phyloP scores from a whole-genome alignment of 2,888 invertebrate genomes.

The Caenorhabditis afra region DNA sequence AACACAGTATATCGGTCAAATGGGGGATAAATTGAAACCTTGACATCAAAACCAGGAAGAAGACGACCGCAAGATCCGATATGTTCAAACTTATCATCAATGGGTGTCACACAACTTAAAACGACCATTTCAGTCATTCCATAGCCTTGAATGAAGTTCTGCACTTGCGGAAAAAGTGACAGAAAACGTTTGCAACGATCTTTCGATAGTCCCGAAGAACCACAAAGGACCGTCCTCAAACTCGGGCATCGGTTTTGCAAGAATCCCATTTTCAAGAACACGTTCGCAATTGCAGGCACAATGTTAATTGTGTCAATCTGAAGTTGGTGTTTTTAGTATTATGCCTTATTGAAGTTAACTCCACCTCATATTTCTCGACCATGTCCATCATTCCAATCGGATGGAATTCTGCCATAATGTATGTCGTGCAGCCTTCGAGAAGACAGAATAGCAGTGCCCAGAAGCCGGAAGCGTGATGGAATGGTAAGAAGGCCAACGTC shows the following conservation, averaged over 20 bases:
- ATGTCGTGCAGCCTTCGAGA: conserved; percentile 73
- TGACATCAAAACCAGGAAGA: conserved; percentile 71
- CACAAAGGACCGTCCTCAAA: conserved; percentile 70
- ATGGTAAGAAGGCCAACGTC: conserved; percentile 76
- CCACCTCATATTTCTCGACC: conserved; percentile 72
- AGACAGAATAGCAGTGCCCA: conserved; percentile 76
- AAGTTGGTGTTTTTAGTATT: too few relatives aligned
- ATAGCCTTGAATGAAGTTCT: conserved; percentile 76
- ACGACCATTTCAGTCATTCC: conserved; percentile 76
- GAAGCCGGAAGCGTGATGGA: conserved; percentile 77
- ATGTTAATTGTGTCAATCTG: conserved; percentile 72
- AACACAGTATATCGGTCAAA: too few relatives aligned
- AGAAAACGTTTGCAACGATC: conserved; percentile 67
- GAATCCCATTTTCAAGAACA: conserved; percentile 45
- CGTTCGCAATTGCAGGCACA: conserved; percentile 71
- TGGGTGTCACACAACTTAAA: conserved; percentile 69
- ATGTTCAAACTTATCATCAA: conserved; percentile 49
- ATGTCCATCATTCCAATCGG: conserved; percentile 70
- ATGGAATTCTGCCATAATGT: conserved; percentile 73
- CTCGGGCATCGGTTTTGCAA: conserved; percentile 45
- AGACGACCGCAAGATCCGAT: conserved; percentile 70
- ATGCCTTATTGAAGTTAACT: too few relatives aligned
- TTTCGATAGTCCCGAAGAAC: conserved; percentile 69
- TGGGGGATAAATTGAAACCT: conserved; percentile 53
- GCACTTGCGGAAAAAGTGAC: conserved; percentile 68